Evolutionary conservation across 2,797 vertebrate species (phyloP).

Genomic region (Lithobates sylvaticus): DNA sequence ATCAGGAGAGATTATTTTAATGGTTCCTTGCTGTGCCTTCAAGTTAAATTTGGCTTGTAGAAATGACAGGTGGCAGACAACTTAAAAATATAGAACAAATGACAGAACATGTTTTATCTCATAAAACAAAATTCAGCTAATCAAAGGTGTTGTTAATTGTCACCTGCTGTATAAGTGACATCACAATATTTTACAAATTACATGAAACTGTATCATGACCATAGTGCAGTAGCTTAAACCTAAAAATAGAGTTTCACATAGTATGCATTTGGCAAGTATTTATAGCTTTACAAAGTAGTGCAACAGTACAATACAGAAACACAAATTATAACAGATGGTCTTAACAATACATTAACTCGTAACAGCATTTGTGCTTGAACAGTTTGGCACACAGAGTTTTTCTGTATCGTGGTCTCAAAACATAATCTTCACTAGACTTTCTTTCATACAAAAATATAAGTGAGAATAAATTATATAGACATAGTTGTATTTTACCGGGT

Average conservation of each 20-base stretch:
- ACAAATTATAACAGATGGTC: slow-evolving; percentile 36
- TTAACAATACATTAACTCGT: slow-evolving; percentile 33
- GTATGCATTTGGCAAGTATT: slow-evolving; percentile 32
- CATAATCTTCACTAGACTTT: not conserved
- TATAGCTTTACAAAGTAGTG: slow-evolving; percentile 43
- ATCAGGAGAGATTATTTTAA: slow-evolving; percentile 31
- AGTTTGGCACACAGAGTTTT: slow-evolving; percentile 35
- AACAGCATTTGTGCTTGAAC: slow-evolving; percentile 41
- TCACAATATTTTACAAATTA: slow-evolving; percentile 30
- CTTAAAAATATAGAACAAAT: slow-evolving; percentile 24
- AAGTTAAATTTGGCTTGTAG: slow-evolving; percentile 23
- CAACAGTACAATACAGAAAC: slow-evolving; percentile 37
- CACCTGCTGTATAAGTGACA: slow-evolving; percentile 28
- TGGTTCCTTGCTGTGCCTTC: slow-evolving; percentile 18
- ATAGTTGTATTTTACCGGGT: not conserved
- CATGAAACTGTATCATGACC: slow-evolving; percentile 33
- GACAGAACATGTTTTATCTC: not conserved
- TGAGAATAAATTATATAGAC: slow-evolving; percentile 9
- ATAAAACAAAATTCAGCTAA: not conserved
- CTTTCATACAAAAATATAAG: not conserved
- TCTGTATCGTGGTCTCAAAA: not conserved
- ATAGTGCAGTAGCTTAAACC: slow-evolving; percentile 32
- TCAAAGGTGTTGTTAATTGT: slow-evolving; percentile 11
- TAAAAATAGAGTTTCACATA: slow-evolving; percentile 38
- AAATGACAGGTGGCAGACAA: slow-evolving; percentile 21